Conservation (phyloP, 2,113 vertebrate genomes). For the Guaruba guarouba region DNA sequence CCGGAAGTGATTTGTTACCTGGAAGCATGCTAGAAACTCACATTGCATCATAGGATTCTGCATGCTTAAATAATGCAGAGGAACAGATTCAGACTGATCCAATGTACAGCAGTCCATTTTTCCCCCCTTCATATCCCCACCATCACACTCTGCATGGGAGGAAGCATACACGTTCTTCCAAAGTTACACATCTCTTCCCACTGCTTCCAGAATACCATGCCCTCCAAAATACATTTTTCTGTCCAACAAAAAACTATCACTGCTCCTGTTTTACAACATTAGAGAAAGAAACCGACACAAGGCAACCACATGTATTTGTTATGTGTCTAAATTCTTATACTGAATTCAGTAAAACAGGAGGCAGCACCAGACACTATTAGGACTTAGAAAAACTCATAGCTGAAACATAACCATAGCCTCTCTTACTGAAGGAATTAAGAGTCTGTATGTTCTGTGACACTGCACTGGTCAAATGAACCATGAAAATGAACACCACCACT, state of each 20-base stretch:
- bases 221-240: neutral
- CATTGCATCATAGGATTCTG: neutral
- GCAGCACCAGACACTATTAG: neutral
- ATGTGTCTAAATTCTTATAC: neutral
- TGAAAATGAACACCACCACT: neutral
- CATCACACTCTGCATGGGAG: neutral
- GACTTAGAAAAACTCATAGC: neutral
- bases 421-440: neutral
- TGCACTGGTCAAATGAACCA: neutral
- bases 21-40: neutral
- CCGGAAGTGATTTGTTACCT: neutral
- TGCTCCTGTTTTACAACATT: neutral
- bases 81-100: neutral
- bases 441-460: neutral
- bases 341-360: neutral
- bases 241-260: neutral
- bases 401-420: neutral
- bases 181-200: neutral
- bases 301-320: neutral
- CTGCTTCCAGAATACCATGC: neutral
- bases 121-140: neutral
- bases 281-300: neutral
- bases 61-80: neutral
- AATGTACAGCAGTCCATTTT: accelerated
- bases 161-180: accelerated